Evolutionary conservation across 2,888 invertebrate genomes (phyloP).

Genomic region (Latrodectus elegans): DNA sequence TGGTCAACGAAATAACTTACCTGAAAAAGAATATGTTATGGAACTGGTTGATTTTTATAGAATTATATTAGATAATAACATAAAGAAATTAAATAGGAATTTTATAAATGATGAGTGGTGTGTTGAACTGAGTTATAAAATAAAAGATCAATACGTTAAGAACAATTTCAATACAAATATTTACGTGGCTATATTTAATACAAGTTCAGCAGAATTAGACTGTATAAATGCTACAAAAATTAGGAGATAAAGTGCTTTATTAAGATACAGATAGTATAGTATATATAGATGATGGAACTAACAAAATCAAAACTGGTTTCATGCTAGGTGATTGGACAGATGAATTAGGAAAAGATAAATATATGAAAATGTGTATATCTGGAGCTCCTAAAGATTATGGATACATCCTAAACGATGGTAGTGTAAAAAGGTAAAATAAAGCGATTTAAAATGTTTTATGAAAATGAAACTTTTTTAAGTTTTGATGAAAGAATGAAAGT

Average conservation of each 20-base stretch:
- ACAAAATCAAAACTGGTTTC: not conserved
- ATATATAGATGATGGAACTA: slow-evolving; percentile 1
- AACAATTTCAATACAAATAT: too few species aligned
- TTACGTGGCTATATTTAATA: too few species aligned
- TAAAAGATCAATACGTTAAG: too few species aligned
- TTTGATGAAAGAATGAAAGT: not conserved
- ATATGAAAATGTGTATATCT: not conserved
- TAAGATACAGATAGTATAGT: not conserved
- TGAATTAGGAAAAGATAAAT: not conserved
- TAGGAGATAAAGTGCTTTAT: not conserved
- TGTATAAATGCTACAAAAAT: not conserved
- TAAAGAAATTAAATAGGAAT: too few species aligned
- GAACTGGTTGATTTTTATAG: too few species aligned
- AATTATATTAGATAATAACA: too few species aligned
- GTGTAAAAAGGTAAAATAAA: not conserved
- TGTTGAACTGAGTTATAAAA: too few species aligned
- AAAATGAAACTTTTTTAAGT: too few species aligned
- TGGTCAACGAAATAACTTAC: not conserved
- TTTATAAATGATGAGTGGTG: too few species aligned
- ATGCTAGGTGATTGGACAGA: slow-evolving; percentile 4
- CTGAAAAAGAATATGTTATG: too few species aligned
- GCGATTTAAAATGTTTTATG: not conserved
- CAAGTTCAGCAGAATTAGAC: too few species aligned
- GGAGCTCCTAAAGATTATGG: not conserved
- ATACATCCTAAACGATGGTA: not conserved